Evolutionary conservation across 2,113 vertebrate genomes (phyloP), one percentile per base, ranked within the genome.

Genomic region (Archilochus colubris): DNA sequence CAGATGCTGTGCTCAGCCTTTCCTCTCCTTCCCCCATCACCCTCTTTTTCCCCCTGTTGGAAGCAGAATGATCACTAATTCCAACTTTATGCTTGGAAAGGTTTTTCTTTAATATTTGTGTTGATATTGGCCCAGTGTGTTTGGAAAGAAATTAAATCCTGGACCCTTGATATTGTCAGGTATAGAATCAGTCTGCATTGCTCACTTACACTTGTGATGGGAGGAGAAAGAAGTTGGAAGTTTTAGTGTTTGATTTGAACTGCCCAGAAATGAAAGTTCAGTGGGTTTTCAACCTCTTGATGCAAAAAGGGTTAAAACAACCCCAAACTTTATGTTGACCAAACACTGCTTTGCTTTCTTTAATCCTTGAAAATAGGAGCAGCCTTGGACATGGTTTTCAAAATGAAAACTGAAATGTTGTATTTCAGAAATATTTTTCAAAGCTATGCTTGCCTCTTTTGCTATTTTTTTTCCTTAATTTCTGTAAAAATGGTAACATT

Each of bases 241-340:
- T 28, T 66, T 7, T 13, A 20, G 5, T 12, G 44, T 25, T 79
- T 72, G 36, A 9, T 74, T 87, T 58, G 23, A 78, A 38, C 48
- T 40, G 48, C 36, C 53, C 43, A 78, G 17, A 57, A 80, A 67
- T 4, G 0, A 3, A 46, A 63, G 22, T n/a, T 28, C 23, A 21
- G 7, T 33, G 16, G 18, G 3, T 51, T 86, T 90, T 38, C 12
- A 82, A 62, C 10, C 3, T 48, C 18, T 66, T 23, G 14, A 48
- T 24, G 43, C 15, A 87, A 5, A 5, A 64, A 74, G 5, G 19
- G 36, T 40, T 3, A 1, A 46, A 43, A 24, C 12, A 3, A 2
- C 0, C 13, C 22, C 14, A 58, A n/a, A 12, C 22, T 5, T 74
- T 11, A 2, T 6, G 10, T 30, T 36, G 25, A 10, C 2, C 5